Conservation (phyloP, 2,797 vertebrate genomes). For the Hoplostethus mediterraneus region DNA sequence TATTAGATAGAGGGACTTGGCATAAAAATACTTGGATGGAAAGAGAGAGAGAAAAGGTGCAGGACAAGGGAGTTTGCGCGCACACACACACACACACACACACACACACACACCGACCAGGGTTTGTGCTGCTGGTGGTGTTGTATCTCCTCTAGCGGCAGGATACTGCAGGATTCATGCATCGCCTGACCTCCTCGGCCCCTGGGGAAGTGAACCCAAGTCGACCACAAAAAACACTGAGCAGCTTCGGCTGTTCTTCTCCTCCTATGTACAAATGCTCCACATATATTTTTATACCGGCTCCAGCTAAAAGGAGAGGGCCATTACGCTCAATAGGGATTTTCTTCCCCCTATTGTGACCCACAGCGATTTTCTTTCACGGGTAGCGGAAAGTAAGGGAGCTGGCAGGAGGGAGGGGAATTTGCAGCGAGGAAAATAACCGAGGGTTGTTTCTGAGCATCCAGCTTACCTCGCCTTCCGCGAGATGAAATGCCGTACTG, state of each 20-base stretch:
- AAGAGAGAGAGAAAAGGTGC: too few species aligned
- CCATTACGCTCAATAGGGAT: constrained; percentile 42
- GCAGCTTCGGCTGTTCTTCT: not conserved
- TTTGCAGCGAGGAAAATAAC: constrained; percentile 33
- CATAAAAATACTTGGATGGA: too few species aligned
- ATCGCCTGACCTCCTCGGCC: constrained; percentile 16
- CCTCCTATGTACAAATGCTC: constrained; percentile 23
- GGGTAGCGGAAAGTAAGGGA: constrained; percentile 2
- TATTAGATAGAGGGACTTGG: too few species aligned
- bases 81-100: too few species aligned
- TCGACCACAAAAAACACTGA: constrained; percentile 25
- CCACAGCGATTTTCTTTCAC: constrained; percentile 26
- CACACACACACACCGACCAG: not conserved
- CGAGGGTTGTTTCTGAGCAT: constrained; percentile 35
- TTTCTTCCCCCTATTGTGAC: constrained; percentile 38
- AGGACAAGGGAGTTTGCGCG: too few species aligned
- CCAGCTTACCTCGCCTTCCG: constrained; percentile 1
- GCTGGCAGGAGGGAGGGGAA: not conserved
- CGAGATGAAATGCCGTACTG: constrained; percentile 36
- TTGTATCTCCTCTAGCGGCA: constrained; percentile 15
- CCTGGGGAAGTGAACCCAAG: constrained; percentile 24
- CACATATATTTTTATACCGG: constrained; percentile 47
- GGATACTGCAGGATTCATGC: constrained; percentile 14
- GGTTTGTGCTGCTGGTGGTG: not conserved
- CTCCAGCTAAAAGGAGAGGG: constrained; percentile 33